Base-by-base conservation (phyloP, 2,797 vertebrate species). In the Trichosurus vulpecula region DNA sequence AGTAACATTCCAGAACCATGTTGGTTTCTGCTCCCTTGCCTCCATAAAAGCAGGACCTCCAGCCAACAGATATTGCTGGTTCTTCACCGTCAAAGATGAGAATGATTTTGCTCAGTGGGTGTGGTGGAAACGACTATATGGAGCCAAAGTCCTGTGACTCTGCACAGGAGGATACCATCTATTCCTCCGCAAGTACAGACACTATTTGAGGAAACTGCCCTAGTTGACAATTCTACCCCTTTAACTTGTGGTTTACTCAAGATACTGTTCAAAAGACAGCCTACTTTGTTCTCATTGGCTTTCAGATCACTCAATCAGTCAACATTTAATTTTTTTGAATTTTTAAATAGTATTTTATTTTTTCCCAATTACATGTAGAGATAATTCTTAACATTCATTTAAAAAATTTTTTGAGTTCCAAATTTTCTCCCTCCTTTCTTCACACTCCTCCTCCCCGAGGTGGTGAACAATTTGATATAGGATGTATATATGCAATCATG, bases 31-130 rank as follows among this genome's bases (percentile, higher is more conserved):
- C 4, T 91, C 9, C 16, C 58, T 87, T 57, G 31, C n/a, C 61
- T 92, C 57, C 61, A 4, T 54, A 90, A 93, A 93, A 91, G 47
- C 10, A 90, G 51, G 12, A 51, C 53, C 51, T 35, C 47, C 14
- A 56, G 57, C 53, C 92, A 94, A 90, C 41, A 53, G 57, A 47
- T 51, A 51, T 51, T 87, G 41, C 22, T 87, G 16, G 52, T 95
- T 89, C 90, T 89, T 56, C 25, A 52, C 94, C 93, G 58, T 91
- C 52, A 92, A 95, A 95, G 87, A 13, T 12, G 41, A 47, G 74
- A 87, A 22, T 41, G 61, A 74, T 74, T 19, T 19, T 27, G 74
- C 47, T 94, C 31, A 87, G 31, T 13, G 30, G 27, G 89, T 91
- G 2, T 54, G 22, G 52, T 58, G 90, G 54, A 51, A 94, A 92